Evolutionary conservation across 2,888 invertebrate genomes (phyloP).

Genomic region (Cheilosia vernalis): DNA sequence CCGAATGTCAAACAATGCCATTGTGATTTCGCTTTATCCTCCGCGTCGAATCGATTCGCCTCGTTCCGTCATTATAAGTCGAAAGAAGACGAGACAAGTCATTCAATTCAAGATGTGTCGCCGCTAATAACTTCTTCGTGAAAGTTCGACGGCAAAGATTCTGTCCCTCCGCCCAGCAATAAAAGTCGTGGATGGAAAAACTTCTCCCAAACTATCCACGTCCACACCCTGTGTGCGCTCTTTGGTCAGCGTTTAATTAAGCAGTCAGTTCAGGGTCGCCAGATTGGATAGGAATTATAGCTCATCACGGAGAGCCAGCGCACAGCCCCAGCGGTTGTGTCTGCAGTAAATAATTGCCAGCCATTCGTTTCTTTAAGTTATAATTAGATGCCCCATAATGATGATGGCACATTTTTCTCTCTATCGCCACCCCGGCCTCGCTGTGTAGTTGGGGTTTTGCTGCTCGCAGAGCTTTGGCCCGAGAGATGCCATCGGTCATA

Average conservation of each 20-base stretch:
- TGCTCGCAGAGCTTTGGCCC: conserved; percentile 42
- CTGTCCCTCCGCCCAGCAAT: background rate
- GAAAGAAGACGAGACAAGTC: conserved; percentile 63
- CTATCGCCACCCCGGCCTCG: conserved; percentile 38
- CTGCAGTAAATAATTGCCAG: conserved; percentile 75
- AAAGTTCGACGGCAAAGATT: conserved; percentile 57
- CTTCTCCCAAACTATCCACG: conserved; percentile 45
- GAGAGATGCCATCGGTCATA: conserved; percentile 70
- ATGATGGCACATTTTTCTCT: conserved; percentile 74
- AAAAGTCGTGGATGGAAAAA: conserved; percentile 53
- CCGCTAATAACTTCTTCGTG: conserved; percentile 59
- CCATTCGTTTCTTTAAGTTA: conserved; percentile 74
- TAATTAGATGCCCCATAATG: conserved; percentile 75
- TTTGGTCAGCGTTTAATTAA: conserved; percentile 74
- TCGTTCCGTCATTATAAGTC: conserved; percentile 49
- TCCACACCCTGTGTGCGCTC: conserved; percentile 1
- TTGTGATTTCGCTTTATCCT: too few relatives aligned
- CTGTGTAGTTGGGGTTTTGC: background rate
- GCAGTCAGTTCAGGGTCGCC: conserved; percentile 75
- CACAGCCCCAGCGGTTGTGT: conserved; percentile 54
- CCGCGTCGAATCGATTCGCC: too few relatives aligned
- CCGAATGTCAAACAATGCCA: too few relatives aligned
- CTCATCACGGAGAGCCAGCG: conserved; percentile 56
- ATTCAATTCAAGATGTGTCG: conserved; percentile 73
- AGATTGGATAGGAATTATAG: conserved; percentile 75